Conservation (phyloP, 1,140 invertebrate genomes). For the Leptinotarsa texana region DNA sequence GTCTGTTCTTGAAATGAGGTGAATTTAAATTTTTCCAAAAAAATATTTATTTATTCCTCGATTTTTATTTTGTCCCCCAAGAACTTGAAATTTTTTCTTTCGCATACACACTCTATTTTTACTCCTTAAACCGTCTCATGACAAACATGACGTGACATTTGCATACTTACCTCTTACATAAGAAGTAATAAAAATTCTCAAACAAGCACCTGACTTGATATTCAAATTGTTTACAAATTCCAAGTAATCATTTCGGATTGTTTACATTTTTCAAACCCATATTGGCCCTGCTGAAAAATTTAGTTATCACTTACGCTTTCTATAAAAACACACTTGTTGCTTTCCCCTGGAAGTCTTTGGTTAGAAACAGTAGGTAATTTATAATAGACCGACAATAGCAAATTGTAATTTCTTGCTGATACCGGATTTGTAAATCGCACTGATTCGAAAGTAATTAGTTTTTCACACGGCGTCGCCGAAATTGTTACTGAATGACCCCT, state of each 20-base stretch:
- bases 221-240: neutral
- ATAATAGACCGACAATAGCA: neutral
- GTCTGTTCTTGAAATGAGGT: too few species aligned
- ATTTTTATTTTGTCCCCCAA: too few species aligned
- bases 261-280: neutral
- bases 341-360: neutral
- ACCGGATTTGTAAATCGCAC: neutral
- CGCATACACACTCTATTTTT: too few species aligned
- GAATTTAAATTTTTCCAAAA: too few species aligned
- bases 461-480: slow-evolving; percentile 20
- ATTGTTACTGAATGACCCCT: slow-evolving; percentile 24
- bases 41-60: too few species aligned
- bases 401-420: neutral
- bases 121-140: too few species aligned
- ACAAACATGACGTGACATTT: neutral
- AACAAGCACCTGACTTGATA: neutral
- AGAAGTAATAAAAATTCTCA: neutral
- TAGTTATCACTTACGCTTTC: neutral
- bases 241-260: neutral
- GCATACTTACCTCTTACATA: neutral
- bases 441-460: neutral
- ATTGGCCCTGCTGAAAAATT: too few species aligned
- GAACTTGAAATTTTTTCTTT: too few species aligned
- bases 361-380: too few species aligned
- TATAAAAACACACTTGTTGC: slow-evolving; percentile 19